Evolutionary conservation across 2,888 invertebrate genomes (phyloP).

Genomic region (Chalcis sispes): DNA sequence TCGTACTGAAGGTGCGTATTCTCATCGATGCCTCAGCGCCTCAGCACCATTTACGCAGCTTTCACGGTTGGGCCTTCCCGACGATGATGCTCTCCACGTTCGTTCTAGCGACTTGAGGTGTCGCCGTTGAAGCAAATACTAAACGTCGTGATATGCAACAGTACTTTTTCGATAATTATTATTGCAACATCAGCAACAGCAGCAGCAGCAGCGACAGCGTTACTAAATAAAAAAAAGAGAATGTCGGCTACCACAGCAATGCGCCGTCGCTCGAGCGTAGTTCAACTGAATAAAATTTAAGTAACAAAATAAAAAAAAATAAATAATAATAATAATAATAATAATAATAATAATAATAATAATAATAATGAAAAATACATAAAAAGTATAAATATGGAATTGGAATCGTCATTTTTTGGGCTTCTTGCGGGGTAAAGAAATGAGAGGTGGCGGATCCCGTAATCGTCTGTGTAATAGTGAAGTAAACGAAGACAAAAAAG

Average conservation of each 20-base stretch:
- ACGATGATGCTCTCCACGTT: slow-evolving; percentile 18
- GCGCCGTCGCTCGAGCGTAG: slow-evolving; percentile 1
- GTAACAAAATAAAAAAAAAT: background rate
- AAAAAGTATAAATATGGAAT: slow-evolving; percentile 34
- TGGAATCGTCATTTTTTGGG: slow-evolving; percentile 27
- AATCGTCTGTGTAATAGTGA: slow-evolving; percentile 25
- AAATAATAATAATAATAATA: slow-evolving; percentile 8
- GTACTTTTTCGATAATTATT: background rate
- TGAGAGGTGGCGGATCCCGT: background rate
- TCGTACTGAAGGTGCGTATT: slow-evolving; percentile 23
- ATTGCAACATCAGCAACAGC: background rate
- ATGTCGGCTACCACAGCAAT: slow-evolving; percentile 24
- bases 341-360: background rate
- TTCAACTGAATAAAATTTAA: slow-evolving; percentile 6
- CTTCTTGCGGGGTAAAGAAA: slow-evolving; percentile 15
- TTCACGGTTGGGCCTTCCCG: slow-evolving; percentile 1
- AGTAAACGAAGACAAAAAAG: background rate
- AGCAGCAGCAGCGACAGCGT: background rate
- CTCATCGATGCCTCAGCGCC: slow-evolving; percentile 16
- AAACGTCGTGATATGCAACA: slow-evolving; percentile 3
- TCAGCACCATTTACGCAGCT: slow-evolving; percentile 3
- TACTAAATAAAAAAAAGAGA: background rate
- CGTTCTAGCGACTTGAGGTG: slow-evolving; percentile 47
- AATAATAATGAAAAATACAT: background rate
- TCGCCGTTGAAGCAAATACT: background rate